Base-by-base conservation (phyloP, 2,888 invertebrate species). In the Zygogramma bicolorata region DNA sequence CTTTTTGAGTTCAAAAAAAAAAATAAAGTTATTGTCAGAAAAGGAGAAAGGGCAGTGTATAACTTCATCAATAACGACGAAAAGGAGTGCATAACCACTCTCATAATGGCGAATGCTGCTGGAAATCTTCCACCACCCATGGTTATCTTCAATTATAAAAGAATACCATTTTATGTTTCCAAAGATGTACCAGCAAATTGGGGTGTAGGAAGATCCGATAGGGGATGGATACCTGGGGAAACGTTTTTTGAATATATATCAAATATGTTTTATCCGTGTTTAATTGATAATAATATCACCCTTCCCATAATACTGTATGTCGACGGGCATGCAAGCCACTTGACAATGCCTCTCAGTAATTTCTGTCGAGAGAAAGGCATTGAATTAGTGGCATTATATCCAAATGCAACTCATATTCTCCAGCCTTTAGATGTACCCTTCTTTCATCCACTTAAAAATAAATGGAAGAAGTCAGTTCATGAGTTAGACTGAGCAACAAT, bases 211-310 rank as follows among this genome's bases (percentile, higher is more conserved):
- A 62, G 25, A 38, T 42, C 42, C 40, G 62, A 62, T 38, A 42
- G 22, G 8, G 62, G 62, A 31, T 62, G 42, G 42, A 42, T 62
- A n/a, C n/a, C n/a, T n/a, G n/a, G n/a, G n/a, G n/a, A n/a, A n/a
- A n/a, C n/a, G n/a, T n/a, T n/a, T n/a, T n/a, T n/a, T n/a, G n/a
- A n/a, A n/a, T n/a, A n/a, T n/a, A n/a, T n/a, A n/a, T n/a, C n/a
- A n/a, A n/a, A n/a, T n/a, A n/a, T n/a, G n/a, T n/a, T n/a, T n/a
- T n/a, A n/a, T n/a, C n/a, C n/a, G n/a, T n/a, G n/a, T 40, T 22
- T 62, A 5, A 3, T 34, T 22, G 42, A 62, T 22, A 42, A 62
- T 25, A 62, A 62, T 40, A 61, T 40, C 18, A 25, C 10, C 25
- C 27, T 62, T 13, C 62, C 42, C 20, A 42, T 62, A 13, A 62